Conservation (phyloP, 2,888 invertebrate species). For the Parthenolecanium corni region DNA sequence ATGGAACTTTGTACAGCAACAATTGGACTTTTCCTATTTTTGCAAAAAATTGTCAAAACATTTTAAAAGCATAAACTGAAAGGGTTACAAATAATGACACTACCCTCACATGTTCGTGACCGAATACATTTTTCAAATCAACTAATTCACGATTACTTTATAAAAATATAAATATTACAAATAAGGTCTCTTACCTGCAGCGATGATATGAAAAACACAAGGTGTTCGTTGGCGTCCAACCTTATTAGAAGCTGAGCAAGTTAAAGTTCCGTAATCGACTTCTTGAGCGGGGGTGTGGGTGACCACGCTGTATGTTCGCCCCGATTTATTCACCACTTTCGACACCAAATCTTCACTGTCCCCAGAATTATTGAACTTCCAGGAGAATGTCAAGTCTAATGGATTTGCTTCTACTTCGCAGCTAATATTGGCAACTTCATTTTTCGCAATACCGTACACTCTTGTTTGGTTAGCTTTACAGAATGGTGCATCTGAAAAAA, state of each 20-base stretch:
- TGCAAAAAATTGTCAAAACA: no score
- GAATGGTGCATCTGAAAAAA: slow-evolving; percentile 65
- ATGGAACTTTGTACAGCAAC: no score
- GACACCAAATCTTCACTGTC: slow-evolving; percentile 59
- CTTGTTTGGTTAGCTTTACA: slow-evolving; percentile 62
- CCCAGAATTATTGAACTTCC: slow-evolving; percentile 75
- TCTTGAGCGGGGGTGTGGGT: slow-evolving; percentile 39
- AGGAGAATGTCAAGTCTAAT: slow-evolving; percentile 59
- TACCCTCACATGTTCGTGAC: no score
- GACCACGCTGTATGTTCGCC: slow-evolving; percentile 15
- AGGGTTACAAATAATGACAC: no score
- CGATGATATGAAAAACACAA: slow-evolving; percentile 61
- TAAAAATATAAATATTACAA: no score
- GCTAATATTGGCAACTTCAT: slow-evolving; percentile 63
- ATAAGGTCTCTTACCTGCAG: slow-evolving; percentile 43
- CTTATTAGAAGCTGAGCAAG: slow-evolving; percentile 61
- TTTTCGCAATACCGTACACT: slow-evolving; percentile 71
- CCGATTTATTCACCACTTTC: slow-evolving; percentile 36
- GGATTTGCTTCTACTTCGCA: slow-evolving; percentile 80
- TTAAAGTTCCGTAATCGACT: slow-evolving; percentile 61
- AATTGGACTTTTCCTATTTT: no score
- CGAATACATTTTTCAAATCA: no score
- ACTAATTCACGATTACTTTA: no score
- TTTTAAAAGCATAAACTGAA: no score
- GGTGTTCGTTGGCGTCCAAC: slow-evolving; percentile 61